Evolutionary conservation across 2,797 vertebrate genomes (phyloP).

Genomic region (Crocodylus rhombifer): DNA sequence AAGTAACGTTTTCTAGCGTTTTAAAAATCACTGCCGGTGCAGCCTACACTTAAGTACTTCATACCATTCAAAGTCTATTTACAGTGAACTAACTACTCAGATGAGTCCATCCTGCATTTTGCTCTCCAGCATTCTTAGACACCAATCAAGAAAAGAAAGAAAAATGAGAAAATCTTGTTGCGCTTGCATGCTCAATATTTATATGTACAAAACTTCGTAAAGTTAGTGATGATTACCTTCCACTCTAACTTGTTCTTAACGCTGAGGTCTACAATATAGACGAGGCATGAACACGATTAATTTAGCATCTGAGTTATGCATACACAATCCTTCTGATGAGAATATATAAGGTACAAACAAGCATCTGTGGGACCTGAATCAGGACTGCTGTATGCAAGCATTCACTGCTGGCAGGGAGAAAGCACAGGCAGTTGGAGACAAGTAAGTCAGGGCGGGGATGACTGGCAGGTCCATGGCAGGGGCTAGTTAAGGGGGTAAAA

Average conservation of each 20-base stretch:
- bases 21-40: constrained; percentile 3
- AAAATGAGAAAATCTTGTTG: constrained; percentile 44
- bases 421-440: no score
- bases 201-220: constrained; percentile 15
- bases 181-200: constrained; percentile 13
- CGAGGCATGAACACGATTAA: neutral
- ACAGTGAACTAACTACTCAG: constrained; percentile 33
- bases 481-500: no score
- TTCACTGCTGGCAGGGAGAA: no score
- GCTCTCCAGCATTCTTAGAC: constrained; percentile 60
- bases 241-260: neutral
- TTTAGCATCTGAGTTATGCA: neutral
- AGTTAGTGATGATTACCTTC: constrained; percentile 19
- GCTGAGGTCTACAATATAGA: neutral
- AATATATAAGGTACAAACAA: neutral
- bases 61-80: constrained; percentile 34
- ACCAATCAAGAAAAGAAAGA: constrained; percentile 31
- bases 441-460: no score
- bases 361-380: no score
- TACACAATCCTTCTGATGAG: neutral
- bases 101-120: constrained; percentile 37
- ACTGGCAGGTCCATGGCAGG: no score
- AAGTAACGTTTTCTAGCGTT: constrained; percentile 22
- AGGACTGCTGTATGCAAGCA: no score
- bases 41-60: constrained; percentile 8